Evolutionary conservation across 1,140 invertebrate genomes (phyloP).

Genomic region (Lycorma delicatula): DNA sequence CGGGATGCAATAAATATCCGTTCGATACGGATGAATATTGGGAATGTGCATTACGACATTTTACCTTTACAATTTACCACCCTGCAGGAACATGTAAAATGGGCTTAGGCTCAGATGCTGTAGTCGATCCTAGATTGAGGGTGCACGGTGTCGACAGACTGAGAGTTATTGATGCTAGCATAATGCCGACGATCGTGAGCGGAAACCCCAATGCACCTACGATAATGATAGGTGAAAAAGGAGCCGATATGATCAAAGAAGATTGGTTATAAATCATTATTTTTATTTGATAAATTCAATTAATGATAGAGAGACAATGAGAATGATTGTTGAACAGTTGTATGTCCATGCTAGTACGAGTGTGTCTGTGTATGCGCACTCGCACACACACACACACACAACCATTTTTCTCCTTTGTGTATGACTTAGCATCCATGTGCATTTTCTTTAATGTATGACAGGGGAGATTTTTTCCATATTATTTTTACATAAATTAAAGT

Average conservation of each 20-base stretch:
- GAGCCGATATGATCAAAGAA: conserved; percentile 69
- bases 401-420: too few relatives aligned
- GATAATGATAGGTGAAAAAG: conserved; percentile 74
- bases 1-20: conserved; percentile 56
- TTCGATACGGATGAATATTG: conserved; percentile 72
- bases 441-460: too few relatives aligned
- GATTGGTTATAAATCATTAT: conserved; percentile 35
- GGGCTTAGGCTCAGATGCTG: conserved; percentile 66
- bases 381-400: too few relatives aligned
- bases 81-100: conserved; percentile 78
- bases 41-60: conserved; percentile 71
- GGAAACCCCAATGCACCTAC: conserved; percentile 71
- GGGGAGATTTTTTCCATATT: too few relatives aligned
- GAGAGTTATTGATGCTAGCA: conserved; percentile 65
- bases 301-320: too few relatives aligned
- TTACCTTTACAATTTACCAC: conserved; percentile 80
- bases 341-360: too few relatives aligned
- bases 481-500: too few relatives aligned
- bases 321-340: too few relatives aligned
- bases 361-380: too few relatives aligned
- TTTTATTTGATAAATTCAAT: too few relatives aligned
- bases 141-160: conserved; percentile 64
- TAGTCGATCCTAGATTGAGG: conserved; percentile 67
- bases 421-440: too few relatives aligned
- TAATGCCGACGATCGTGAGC: conserved; percentile 72